Base-by-base conservation (phyloP, 2,113 vertebrate genomes). In the Prinia subflava region DNA sequence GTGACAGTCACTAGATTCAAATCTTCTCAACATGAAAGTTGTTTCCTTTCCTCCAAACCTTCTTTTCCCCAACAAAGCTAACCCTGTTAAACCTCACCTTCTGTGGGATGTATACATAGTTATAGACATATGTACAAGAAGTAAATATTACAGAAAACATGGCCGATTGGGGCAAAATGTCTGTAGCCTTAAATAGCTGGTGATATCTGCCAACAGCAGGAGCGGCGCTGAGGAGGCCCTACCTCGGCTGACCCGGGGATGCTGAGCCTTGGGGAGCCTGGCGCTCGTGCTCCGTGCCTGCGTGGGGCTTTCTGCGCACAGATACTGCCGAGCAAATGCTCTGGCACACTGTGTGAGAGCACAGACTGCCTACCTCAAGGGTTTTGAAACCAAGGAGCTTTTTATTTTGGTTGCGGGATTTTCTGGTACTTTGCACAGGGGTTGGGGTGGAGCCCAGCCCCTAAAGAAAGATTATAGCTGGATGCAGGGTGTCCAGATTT, bases 21-120 rank as follows among this genome's bases (percentile, higher is more conserved):
- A 93, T 94, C 83, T 89, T 96, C 85, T 89, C 71, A 96, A 96
- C 86, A 89, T 92, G 94, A 90, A 95, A 92, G 68, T 97, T 92
- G 88, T 94, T 96, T 96, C 94, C 62, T 95, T 84, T 94, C 77
- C 93, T 95, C 94, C 76, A 89, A 97, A 97, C 92, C 96, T 97
- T 77, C 94, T 96, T 96, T 97, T 90, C 83, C 88, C 77, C 94
- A 96, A 95, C 94, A 96, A 94, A 97, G 95, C 92, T 96, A 96
- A 97, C 94, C 94, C 93, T 96, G 93, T 96, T 96, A 96, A 96
- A 95, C 95, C 94, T 96, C 89, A 96, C 95, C 96, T 97, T 97
- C 95, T 96, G 95, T 96, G 94, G 96, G 92, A 97, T 94, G 69
- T 96, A 96, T 95, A 96, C 92, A 92, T 96, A 96, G 96, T 95